Evolutionary conservation across 2,888 invertebrate genomes (phyloP), one percentile per base, ranked within the genome.

Genomic region (Phymatocera aterrima): DNA sequence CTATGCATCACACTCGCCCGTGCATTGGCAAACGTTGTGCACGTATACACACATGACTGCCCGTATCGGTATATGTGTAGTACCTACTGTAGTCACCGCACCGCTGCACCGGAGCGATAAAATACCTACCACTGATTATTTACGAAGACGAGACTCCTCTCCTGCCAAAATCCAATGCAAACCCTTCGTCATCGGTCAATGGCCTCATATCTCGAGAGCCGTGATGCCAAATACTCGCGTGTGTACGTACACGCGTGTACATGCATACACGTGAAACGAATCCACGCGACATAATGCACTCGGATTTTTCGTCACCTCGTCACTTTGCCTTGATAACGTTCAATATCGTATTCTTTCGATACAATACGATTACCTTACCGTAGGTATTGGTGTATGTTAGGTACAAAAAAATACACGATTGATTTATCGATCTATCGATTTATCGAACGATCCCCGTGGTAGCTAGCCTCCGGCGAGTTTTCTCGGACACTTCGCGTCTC

Each of bases 141-240:
- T n/a, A 34, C 57, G 57, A 57, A 57, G 64, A 37, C 31, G 64
- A 34, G 64, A 40, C 64, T 21, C 31, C 1, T 15, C 12, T 31
- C 28, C 64, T 70, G 70, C 70, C 70, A 70, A 70, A 70, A 70
- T 70, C 46, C 31, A 31, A 28, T 28, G 21, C 10, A 18, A 10
- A 21, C 51, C 18, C n/a, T 43, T 12, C 6, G 10, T 28, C 70
- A 46, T n/a, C 70, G 70, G 70, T 70, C 70, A 70, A 70, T n/a
- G 40, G 70, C 70, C 70, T 40, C 24, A 21, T 18, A 15, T 18
- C 6, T 2, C 21, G n/a, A n/a, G n/a, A n/a, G n/a, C n/a, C n/a
- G n/a, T n/a, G n/a, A n/a, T n/a, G n/a, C n/a, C n/a, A n/a, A n/a
- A n/a, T n/a, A n/a, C n/a, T n/a, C n/a, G n/a, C n/a, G n/a, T n/a